Base-by-base conservation (phyloP, 2,113 vertebrate species). In the Gobiocypris rarus region DNA sequence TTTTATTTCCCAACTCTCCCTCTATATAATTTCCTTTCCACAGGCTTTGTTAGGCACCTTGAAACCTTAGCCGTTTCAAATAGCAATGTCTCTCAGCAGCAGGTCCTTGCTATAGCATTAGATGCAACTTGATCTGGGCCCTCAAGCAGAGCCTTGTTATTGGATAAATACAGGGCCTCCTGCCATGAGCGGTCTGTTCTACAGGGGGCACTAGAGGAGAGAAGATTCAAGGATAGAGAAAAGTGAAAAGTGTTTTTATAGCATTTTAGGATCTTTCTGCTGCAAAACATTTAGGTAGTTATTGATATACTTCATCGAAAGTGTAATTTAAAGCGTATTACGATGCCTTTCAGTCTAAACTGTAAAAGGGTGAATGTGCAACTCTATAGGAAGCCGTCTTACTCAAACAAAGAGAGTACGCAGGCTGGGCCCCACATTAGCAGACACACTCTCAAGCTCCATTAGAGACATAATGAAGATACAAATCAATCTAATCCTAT, bases 41-140 rank as follows among this genome's bases (percentile, higher is more conserved):
- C 74, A 82, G 86, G 67, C 88, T 87, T 89, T 87, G 84, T 87
- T 86, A 83, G 75, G 75, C 83, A 88, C 87, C 83, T 88, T 89
- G 88, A 89, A 89, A 89, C 88, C 86, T 70, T 84, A 88, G 78
- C 87, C 59, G 82, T 77, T 74, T 87, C 85, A 84, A 88, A 88
- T 86, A 88, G 87, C 86, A 83, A 84, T 70, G 86, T 89, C 89
- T 84, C 85, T 89, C 87, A 89, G 76, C 85, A 82, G 85, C 83
- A 85, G 85, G 82, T 67, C 88, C 86, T 86, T 84, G 83, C 89
- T 83, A 84, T 83, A 87, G 87, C 87, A 88, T 88, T 89, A 89
- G 87, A 79, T 88, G 89, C 85, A 88, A 89, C 82, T 78, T 52
- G 89, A 89, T 88, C 87, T 84, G 75, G 70, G 78, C 83, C 76